Evolutionary conservation across 2,113 vertebrate species (phyloP), one percentile per base, ranked within the genome.

Genomic region (Elachura formosa): DNA sequence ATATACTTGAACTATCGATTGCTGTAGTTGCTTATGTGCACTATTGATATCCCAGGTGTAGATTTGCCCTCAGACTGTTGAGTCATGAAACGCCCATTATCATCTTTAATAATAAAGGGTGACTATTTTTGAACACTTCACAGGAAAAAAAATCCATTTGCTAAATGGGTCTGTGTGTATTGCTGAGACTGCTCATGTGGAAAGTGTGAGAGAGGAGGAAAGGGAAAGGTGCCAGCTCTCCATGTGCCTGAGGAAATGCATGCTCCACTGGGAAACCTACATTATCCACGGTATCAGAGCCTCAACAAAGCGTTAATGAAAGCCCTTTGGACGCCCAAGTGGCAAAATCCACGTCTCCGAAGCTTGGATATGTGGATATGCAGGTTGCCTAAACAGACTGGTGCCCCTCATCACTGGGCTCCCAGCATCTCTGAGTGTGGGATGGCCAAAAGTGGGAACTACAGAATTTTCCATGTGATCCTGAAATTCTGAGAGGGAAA

Each of bases 81-180:
- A 87, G 76, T 95, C 93, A 72, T 58, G 56, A 69, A 71, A 86
- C 66, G 33, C 82, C 82, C 84, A 81, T 81, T 89, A 87, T 77
- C 81, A 29, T 77, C 69, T 68, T 84, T 90, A 83, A 68, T 63
- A 87, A 87, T 36, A 62, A 83, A 85, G 52, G 40, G 71, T 28
- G 82, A 85, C 89, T 96, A 25, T 91, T 96, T 94, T 49, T 94
- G 86, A 96, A 24, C 84, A 74, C 71, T 87, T 91, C 43, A 56
- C 62, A 4, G 62, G 75, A 7, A 51, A 84, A 92, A 93, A 94
- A 89, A 94, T 94, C 89, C 84, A 94, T 94, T 78, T 91, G 93
- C 94, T 97, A 94, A 96, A 93, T 91, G 95, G 84, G 69, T 58
- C 49, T 83, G 71, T 49, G 87, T 1, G 1, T 68, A 22, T 76